phyloP scores from a whole-genome alignment of 2,888 invertebrate species.

The Platycnemis pennipes region DNA sequence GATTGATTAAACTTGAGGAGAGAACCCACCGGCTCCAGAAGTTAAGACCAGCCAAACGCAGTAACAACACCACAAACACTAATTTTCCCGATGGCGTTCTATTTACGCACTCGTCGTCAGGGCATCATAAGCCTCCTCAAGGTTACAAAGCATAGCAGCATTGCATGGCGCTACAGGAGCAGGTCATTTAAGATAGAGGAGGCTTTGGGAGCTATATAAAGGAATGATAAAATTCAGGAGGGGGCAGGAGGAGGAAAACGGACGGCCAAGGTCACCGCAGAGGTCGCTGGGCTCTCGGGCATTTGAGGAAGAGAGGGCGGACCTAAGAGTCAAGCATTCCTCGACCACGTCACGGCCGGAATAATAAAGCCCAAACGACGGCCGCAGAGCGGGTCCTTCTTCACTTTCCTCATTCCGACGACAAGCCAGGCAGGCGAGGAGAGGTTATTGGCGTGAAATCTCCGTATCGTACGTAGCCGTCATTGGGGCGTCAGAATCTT shows the following conservation, averaged over 20 bases:
- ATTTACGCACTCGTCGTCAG: no score
- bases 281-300: background rate
- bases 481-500: background rate
- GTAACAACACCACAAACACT: no score
- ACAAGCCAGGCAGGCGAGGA: no score
- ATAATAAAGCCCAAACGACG: background rate
- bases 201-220: background rate
- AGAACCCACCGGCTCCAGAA: no score
- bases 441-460: no score
- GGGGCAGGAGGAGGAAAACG: background rate
- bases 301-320: background rate
- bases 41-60: no score
- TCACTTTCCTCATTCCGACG: background rate
- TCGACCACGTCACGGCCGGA: background rate
- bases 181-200: background rate
- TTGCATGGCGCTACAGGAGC: background rate
- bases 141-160: background rate
- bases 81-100: no score
- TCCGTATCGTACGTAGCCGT: no score
- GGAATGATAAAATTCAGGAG: background rate
- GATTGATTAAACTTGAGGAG: no score
- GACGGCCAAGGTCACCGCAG: constrained; percentile 5
- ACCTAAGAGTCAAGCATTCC: background rate
- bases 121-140: no score
- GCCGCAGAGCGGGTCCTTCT: background rate